These are phyloP conservation scores for Taurulus bubalis DNA, from an alignment of 2,113 vertebrate species.

Conservation along the genomic window DNA sequence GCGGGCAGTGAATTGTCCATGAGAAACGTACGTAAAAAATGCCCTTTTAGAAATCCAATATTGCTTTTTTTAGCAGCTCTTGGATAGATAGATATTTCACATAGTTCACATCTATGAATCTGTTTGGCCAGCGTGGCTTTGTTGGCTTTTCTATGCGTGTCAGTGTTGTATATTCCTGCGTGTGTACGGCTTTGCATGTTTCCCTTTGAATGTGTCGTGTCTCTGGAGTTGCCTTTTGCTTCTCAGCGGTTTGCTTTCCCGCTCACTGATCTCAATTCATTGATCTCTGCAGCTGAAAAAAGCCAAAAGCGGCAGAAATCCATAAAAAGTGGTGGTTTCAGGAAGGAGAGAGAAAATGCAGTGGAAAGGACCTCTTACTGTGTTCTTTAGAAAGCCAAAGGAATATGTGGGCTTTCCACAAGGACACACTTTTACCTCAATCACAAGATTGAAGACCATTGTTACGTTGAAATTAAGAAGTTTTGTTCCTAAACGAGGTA, in stretches of 20 bases:
- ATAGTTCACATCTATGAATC: background rate
- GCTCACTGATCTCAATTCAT: conserved; percentile 24
- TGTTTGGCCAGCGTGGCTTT: background rate
- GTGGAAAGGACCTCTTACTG: conserved; percentile 18
- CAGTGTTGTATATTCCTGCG: background rate
- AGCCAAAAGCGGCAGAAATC: conserved; percentile 18
- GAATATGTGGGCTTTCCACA: conserved; percentile 7
- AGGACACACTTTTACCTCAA: conserved; percentile 26
- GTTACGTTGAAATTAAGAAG: conserved; percentile 47
- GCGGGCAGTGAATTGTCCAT: conserved; percentile 21
- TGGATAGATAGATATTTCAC: background rate
- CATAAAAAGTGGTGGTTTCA: conserved; percentile 19
- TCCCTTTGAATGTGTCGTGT: conserved; percentile 7
- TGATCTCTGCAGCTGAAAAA: conserved; percentile 21
- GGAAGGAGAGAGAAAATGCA: conserved; percentile 10
- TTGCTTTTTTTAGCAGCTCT: background rate
- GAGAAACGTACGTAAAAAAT: conserved; percentile 15
- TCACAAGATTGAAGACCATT: conserved; percentile 31
- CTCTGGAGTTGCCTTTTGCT: conserved; percentile 13
- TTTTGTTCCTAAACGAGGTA: conserved; percentile 30
- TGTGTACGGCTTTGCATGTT: conserved; percentile 20
- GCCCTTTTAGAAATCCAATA: background rate
- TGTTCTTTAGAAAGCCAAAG: conserved; percentile 55
- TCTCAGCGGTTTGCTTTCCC: conserved; percentile 2
- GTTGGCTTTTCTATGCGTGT: background rate